Percentiles rank a stretch among this genome's conserved stretches.
phyloP scores from a whole-genome alignment of 2,797 vertebrate genomes.

The Picus viridis region DNA sequence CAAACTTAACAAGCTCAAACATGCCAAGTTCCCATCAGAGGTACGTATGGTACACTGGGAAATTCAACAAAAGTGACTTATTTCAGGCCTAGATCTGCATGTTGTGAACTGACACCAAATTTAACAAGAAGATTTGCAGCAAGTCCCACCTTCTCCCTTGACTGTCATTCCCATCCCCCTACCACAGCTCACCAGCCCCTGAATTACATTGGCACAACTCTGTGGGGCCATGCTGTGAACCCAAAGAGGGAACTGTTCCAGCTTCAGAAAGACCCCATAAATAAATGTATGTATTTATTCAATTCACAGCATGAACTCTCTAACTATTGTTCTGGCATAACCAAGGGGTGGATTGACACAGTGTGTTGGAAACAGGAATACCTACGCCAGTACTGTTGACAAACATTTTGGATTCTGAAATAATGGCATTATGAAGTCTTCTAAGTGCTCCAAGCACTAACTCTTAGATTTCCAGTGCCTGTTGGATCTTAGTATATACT shows the following conservation, averaged over 20 bases:
- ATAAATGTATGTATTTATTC: conserved; percentile 45
- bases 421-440: not conserved
- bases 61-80: conserved; percentile 27
- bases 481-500: not conserved
- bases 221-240: not conserved
- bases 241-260: conserved; percentile 8
- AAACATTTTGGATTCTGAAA: conserved; percentile 38
- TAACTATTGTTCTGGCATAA: conserved; percentile 52
- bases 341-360: not conserved
- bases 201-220: not conserved
- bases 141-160: not conserved
- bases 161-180: not conserved
- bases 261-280: not conserved
- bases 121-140: not conserved
- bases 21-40: conserved; percentile 38
- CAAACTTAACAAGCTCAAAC: conserved; percentile 21
- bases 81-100: conserved; percentile 2
- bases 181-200: not conserved
- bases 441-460: not conserved
- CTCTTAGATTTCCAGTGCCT: not conserved
- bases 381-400: conserved; percentile 50
- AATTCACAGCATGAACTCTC: conserved; percentile 49
- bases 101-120: not conserved
- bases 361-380: conserved; percentile 27
- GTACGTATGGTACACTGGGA: conserved; percentile 29